These are phyloP conservation scores for Pyrgilauda ruficollis DNA, from an alignment of 2,113 vertebrate genomes.

Conservation along the genomic window DNA sequence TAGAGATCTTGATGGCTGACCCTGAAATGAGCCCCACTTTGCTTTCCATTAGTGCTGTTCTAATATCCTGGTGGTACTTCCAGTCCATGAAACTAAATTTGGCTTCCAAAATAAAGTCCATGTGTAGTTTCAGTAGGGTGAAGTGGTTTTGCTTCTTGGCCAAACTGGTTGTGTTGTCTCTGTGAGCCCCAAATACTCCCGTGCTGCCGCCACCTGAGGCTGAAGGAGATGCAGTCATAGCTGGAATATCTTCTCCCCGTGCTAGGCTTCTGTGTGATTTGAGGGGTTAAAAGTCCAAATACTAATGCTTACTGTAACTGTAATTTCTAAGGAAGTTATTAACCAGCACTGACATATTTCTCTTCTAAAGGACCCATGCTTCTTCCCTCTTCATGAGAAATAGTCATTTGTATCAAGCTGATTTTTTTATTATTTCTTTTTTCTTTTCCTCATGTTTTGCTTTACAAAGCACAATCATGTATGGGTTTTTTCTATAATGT, in stretches of 20 bases:
- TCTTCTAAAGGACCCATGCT: neutral
- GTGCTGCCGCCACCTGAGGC: neutral
- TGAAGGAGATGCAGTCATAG: neutral
- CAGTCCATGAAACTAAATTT: neutral
- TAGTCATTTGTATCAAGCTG: neutral
- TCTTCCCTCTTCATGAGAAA: neutral
- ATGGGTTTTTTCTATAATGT: neutral
- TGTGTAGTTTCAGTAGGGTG: neutral
- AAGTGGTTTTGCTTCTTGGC: neutral
- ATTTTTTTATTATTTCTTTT: neutral
- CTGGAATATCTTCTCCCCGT: neutral
- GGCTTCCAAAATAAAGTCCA: neutral
- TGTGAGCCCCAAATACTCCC: neutral
- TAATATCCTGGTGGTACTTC: neutral
- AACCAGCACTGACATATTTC: neutral
- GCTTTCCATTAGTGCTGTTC: neutral
- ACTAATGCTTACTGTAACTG: neutral
- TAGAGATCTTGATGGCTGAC: neutral
- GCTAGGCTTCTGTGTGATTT: neutral
- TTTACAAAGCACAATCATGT: neutral
- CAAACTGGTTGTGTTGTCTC: neutral
- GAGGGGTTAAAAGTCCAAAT: constrained; percentile 29
- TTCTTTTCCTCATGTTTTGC: neutral
- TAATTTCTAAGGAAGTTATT: constrained; percentile 22
- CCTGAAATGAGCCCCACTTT: neutral